phyloP scores from a whole-genome alignment of 2,797 vertebrate genomes.

The Leptoclinus maculatus region DNA sequence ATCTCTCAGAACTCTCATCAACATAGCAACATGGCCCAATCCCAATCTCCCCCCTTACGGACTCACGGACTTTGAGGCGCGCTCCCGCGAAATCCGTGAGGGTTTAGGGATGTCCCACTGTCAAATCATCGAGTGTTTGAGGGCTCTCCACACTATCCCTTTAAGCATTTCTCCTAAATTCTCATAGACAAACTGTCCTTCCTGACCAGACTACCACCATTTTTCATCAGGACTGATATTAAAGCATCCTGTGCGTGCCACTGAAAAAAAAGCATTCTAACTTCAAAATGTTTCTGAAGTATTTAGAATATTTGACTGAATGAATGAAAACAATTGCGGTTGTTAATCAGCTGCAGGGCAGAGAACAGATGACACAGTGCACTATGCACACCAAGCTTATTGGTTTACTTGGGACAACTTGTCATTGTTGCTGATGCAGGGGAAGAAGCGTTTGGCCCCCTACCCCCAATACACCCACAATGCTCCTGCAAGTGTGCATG shows the following conservation, averaged over 20 bases:
- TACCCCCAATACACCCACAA: slow-evolving; percentile 46
- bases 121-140: too few species aligned
- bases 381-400: background rate
- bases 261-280: background rate
- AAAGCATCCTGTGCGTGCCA: background rate
- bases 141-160: background rate
- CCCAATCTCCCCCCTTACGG: too few species aligned
- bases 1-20: too few species aligned
- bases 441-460: slow-evolving; percentile 22
- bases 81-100: too few species aligned
- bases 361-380: slow-evolving; percentile 18
- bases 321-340: slow-evolving; percentile 15
- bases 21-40: too few species aligned
- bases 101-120: too few species aligned
- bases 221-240: background rate
- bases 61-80: too few species aligned
- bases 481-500: slow-evolving; percentile 58
- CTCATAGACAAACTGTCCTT: background rate
- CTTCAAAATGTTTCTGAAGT: background rate
- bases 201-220: background rate
- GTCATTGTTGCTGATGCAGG: slow-evolving; percentile 20
- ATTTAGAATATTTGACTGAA: background rate
- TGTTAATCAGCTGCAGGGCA: background rate
- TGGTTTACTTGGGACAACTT: background rate
- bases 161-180: background rate